A percentile compares a stretch with the other conserved stretches of the same genome.
Evolutionary conservation across 2,888 invertebrate species (phyloP).

Genomic region (Bursaphelenchus okinawaensis): DNA sequence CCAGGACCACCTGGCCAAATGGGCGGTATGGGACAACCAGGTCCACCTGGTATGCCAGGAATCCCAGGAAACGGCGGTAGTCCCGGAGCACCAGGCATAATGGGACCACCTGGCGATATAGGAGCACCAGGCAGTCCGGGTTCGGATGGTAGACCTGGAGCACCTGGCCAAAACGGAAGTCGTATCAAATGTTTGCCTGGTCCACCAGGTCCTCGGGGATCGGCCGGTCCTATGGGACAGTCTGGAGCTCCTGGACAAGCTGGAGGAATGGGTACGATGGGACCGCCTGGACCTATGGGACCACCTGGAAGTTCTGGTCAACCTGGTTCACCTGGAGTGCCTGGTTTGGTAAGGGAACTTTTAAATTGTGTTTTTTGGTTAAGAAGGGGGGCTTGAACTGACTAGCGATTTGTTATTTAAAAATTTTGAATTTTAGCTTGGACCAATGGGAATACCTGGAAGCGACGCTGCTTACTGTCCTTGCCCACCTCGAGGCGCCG

Average conservation of each 20-base stretch:
- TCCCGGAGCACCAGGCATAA: conserved; percentile 27
- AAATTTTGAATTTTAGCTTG: conserved; percentile 1
- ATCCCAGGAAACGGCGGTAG: conserved; percentile 28
- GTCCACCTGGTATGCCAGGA: conserved; percentile 41
- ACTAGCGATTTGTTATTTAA: not conserved
- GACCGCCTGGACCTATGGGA: conserved; percentile 1
- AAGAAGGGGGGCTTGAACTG: too few species aligned
- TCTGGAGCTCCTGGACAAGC: conserved; percentile 22
- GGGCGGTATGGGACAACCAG: conserved; percentile 34
- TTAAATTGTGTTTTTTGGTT: too few species aligned
- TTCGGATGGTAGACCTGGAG: not conserved
- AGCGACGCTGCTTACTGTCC: conserved; percentile 16
- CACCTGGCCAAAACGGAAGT: not conserved
- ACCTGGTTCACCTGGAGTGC: not conserved
- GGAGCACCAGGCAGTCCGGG: conserved; percentile 41
- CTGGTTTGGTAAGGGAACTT: not conserved
- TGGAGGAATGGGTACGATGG: not conserved
- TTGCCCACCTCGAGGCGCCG: conserved; percentile 32
- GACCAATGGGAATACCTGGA: not conserved
- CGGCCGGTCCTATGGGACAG: conserved; percentile 20
- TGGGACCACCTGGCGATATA: conserved; percentile 39
- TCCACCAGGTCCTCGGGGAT: conserved; percentile 24
- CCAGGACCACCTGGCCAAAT: conserved; percentile 27
- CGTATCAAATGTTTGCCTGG: conserved; percentile 12
- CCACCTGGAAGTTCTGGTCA: conserved; percentile 1